These are phyloP conservation scores for Folsomia candida DNA, from an alignment of 2,888 invertebrate genomes.

Conservation along the genomic window DNA sequence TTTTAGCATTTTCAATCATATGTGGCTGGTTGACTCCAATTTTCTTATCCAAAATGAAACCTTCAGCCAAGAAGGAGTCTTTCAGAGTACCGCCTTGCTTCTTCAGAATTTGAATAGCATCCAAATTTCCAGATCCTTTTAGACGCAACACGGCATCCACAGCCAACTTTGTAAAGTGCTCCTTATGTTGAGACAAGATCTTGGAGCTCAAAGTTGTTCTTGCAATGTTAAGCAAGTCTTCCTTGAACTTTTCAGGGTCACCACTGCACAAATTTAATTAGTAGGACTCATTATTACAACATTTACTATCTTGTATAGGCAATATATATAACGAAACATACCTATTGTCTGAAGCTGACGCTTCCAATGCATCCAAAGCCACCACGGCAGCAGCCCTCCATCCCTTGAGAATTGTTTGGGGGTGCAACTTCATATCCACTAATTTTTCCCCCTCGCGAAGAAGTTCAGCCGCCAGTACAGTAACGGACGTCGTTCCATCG, in stretches of 20 bases:
- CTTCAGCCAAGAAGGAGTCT: conserved; percentile 93
- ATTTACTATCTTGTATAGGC: too few species aligned
- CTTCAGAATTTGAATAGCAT: conserved; percentile 96
- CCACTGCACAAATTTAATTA: too few species aligned
- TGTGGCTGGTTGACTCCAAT: conserved; percentile 97
- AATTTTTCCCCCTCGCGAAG: conserved; percentile 92
- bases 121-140: conserved; percentile 91
- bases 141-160: conserved; percentile 93
- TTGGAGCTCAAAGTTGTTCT: conserved; percentile 97
- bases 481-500: conserved; percentile 99
- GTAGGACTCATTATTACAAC: too few species aligned
- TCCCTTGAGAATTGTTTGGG: conserved; percentile 94
- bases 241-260: conserved; percentile 72
- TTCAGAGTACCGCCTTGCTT: conserved; percentile 88
- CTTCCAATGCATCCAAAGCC: conserved; percentile 77
- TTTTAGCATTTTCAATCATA: conserved; percentile 88
- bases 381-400: conserved; percentile 86
- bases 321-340: too few species aligned
- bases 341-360: conserved; percentile 77
- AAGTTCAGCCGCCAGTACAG: conserved; percentile 89
- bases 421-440: conserved; percentile 90
- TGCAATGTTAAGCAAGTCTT: conserved; percentile 93
- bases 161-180: conserved; percentile 89
- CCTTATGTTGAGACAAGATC: conserved; percentile 94
- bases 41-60: conserved; percentile 93